A percentile compares a stretch with the other conserved stretches of the same genome.
Evolutionary conservation across 2,888 invertebrate genomes (phyloP).

Genomic region (Tenthredo scrophulariae): DNA sequence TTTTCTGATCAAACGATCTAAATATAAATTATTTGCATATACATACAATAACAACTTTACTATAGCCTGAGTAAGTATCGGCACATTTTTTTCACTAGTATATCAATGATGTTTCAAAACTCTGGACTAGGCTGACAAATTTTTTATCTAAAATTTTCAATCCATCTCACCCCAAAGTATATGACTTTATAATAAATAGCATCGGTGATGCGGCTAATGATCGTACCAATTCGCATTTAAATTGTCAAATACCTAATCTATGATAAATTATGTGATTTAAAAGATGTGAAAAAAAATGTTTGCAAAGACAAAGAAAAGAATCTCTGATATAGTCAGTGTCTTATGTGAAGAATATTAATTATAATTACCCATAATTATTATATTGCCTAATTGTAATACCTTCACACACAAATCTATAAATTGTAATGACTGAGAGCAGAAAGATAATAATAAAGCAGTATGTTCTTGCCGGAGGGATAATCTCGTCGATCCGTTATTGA

Average conservation of each 20-base stretch:
- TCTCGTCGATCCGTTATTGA: not conserved
- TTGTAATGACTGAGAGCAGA: not conserved
- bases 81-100: not conserved
- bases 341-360: constrained; percentile 25
- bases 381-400: constrained; percentile 28
- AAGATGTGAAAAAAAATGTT: not conserved
- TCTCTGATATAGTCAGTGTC: not conserved
- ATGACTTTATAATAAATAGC: not conserved
- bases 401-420: not conserved
- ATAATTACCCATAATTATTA: constrained; percentile 4
- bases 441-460: not conserved
- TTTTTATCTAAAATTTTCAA: not conserved
- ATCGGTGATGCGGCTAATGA: not conserved
- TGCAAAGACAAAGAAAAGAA: not conserved
- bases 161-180: too few relatives aligned
- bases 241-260: not conserved
- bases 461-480: not conserved
- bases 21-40: not conserved
- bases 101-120: not conserved
- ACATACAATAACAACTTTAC: not conserved
- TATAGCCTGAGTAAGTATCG: not conserved
- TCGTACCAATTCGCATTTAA: not conserved
- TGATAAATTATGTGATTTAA: not conserved
- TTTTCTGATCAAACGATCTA: not conserved
- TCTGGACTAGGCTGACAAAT: not conserved